These are phyloP conservation scores for Melanocharis versteri DNA, from an alignment of 2,113 vertebrate species.

Conservation along the genomic window DNA sequence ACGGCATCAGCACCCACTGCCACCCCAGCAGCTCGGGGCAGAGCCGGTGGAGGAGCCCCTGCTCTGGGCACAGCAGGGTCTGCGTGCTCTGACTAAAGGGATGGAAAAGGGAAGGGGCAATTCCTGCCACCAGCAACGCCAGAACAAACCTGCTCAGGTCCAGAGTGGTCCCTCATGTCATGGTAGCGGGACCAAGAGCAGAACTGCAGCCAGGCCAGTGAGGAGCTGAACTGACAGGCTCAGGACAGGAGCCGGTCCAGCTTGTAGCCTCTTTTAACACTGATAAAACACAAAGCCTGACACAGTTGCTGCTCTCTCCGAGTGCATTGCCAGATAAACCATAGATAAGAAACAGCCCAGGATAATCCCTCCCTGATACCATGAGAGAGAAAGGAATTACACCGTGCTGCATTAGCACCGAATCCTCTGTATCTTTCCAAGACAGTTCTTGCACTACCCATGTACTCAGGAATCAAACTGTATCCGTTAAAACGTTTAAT, in stretches of 20 bases:
- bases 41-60: accelerated
- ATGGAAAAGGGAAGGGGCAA: background rate
- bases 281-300: conserved; percentile 25
- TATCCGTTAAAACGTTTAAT: background rate
- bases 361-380: conserved; percentile 19
- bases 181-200: background rate
- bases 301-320: background rate
- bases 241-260: background rate
- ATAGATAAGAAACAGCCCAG: conserved; percentile 27
- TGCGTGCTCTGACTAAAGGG: background rate
- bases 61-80: background rate
- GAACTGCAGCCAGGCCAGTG: background rate
- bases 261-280: background rate
- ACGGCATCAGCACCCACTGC: background rate
- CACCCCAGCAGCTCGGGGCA: background rate
- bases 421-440: background rate
- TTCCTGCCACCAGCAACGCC: background rate
- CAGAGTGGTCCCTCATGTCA: background rate
- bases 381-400: background rate
- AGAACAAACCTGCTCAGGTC: background rate
- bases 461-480: background rate
- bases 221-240: background rate
- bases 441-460: background rate
- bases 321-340: conserved; percentile 33
- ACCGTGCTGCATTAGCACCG: background rate